Evolutionary conservation across 2,888 invertebrate species (phyloP), one percentile per base, ranked within the genome.

Genomic region (Hydraecia micacea): DNA sequence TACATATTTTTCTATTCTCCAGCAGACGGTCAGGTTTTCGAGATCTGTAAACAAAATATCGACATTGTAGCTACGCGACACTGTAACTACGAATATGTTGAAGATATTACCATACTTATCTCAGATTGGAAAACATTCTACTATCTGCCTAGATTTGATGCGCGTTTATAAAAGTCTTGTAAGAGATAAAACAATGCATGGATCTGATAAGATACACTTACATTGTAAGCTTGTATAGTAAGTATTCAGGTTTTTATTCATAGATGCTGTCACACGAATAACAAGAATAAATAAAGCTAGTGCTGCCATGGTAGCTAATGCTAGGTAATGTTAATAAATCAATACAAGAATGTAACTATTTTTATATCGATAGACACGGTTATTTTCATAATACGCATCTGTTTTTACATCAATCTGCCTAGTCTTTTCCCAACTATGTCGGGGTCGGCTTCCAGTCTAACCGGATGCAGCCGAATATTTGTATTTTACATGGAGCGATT

Each of bases 31-130:
- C 52, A 62, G 18, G 73, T 39, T 70, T 52, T 55, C 21, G 32
- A 68, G 39, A 60, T 65, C 28, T n/a, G 7, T 69, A 80, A 60
- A 85, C 46, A 62, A 74, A 32, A 32, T 32, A 28, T 55, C 25
- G 42, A 49, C 36, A 63, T 28, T 78, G n/a, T 60, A 42, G 11
- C 68, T 39, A 28, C 42, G 42, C 36, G 36, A 72, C 71, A 65
- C 18, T 68, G 77, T 82, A 72, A n/a, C 58, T 15, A 18, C 13
- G 55, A 73, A 73, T 11, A 72, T 85, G 68, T 63, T 62, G 13
- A 77, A 77, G 46, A 77, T 77, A 83, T 83, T 83, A 70, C 87
- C 87, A 77, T 73, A 70, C 49, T 67, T 83, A 86, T 83, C 78
- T 70, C 11, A 66, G 70, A 86, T 83, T 77, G 78, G 46, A 83